phyloP scores from a whole-genome alignment of 2,888 invertebrate species.

The Caradrina kadenii region DNA sequence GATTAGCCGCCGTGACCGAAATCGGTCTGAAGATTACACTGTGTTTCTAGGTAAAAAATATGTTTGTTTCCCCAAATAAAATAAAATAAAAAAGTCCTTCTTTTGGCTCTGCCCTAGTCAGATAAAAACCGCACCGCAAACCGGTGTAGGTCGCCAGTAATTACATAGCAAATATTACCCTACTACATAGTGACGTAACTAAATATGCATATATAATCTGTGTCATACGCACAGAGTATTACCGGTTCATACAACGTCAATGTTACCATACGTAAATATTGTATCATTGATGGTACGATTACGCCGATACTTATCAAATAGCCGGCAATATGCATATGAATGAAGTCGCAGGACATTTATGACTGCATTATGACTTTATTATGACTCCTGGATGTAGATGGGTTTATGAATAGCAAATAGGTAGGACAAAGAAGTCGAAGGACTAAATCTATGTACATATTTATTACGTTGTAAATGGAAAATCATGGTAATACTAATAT shows the following conservation, averaged over 20 bases:
- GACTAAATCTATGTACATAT: conserved; percentile 22
- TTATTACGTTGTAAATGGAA: conserved; percentile 18
- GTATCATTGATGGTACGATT: conserved; percentile 56
- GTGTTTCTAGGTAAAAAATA: too few species aligned
- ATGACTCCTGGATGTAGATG: conserved; percentile 30
- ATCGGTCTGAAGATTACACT: too few species aligned
- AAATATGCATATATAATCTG: conserved; percentile 22
- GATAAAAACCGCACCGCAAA: conserved; percentile 12
- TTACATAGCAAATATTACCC: conserved; percentile 17
- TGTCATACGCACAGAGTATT: conserved; percentile 20
- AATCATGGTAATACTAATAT: conserved; percentile 25
- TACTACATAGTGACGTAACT: conserved; percentile 32
- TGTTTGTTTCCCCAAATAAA: too few species aligned
- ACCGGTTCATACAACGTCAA: conserved; percentile 38
- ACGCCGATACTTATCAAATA: conserved; percentile 57
- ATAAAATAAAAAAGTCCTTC: too few species aligned
- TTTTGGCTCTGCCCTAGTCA: background rate
- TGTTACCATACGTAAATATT: conserved; percentile 51
- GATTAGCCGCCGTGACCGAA: too few species aligned
- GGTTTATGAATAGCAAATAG: conserved; percentile 46
- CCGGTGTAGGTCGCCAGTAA: conserved; percentile 34
- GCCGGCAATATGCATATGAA: conserved; percentile 40
- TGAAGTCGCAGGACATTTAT: conserved; percentile 35
- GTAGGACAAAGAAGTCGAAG: conserved; percentile 47
- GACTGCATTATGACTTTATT: conserved; percentile 31